Percentiles rank a stretch among this genome's conserved stretches.
Conservation (phyloP, 2,888 invertebrate genomes). For the Temnothorax rugatulus region DNA sequence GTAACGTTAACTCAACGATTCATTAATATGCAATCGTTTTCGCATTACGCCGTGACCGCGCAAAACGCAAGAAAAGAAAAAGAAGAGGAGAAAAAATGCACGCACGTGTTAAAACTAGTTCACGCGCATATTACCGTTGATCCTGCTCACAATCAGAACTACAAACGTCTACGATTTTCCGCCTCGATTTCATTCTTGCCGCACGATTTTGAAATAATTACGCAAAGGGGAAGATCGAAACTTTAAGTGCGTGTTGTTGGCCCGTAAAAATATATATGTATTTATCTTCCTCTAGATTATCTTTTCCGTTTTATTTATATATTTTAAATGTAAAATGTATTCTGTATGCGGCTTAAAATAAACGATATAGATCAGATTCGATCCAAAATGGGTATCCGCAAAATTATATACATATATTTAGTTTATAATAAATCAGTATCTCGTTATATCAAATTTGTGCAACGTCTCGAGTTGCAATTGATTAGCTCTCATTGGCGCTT, state of each 20-base stretch:
- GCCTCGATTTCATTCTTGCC: conserved; percentile 1
- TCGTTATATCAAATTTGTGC: not conserved
- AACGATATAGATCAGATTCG: not conserved
- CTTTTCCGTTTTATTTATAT: not conserved
- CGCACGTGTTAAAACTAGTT: conserved; percentile 69
- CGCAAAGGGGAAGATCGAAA: not conserved
- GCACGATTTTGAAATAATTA: not conserved
- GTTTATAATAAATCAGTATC: not conserved
- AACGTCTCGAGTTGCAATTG: not conserved
- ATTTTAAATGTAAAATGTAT: not conserved
- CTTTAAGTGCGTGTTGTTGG: not conserved
- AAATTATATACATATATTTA: not conserved
- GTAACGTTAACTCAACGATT: conserved; percentile 62
- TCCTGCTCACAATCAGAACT: conserved; percentile 58
- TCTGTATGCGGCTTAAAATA: not conserved
- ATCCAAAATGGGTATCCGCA: not conserved
- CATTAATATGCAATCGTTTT: conserved; percentile 82
- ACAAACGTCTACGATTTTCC: conserved; percentile 6
- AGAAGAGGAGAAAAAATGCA: conserved; percentile 48
- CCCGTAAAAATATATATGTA: not conserved
- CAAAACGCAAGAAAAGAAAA: not conserved
- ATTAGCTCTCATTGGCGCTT: not conserved
- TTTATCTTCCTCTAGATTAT: not conserved
- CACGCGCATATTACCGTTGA: conserved; percentile 62
- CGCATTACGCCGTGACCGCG: conserved; percentile 42